Evolutionary conservation across 2,888 invertebrate genomes (phyloP).

Genomic region (Trisateles emortualis): DNA sequence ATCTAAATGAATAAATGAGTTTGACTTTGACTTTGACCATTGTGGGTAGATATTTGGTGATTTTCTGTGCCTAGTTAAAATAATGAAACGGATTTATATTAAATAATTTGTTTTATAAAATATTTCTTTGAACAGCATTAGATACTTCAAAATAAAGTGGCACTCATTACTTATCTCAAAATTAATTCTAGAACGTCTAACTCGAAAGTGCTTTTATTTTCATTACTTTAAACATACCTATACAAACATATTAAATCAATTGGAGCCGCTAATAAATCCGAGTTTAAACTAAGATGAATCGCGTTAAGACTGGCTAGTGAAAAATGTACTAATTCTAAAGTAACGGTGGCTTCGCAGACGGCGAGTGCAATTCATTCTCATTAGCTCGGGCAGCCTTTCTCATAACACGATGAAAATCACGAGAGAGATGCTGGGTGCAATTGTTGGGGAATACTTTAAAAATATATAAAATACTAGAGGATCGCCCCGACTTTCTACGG

Average conservation of each 20-base stretch:
- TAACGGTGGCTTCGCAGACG: conserved; percentile 62
- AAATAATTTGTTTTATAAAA: too few relatives aligned
- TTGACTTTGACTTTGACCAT: too few relatives aligned
- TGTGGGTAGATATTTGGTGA: too few relatives aligned
- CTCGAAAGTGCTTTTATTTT: not conserved
- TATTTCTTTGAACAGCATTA: too few relatives aligned
- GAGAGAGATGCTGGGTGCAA: conserved; percentile 39
- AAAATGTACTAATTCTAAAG: conserved; percentile 80
- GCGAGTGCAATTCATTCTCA: conserved; percentile 80
- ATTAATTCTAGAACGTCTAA: too few relatives aligned
- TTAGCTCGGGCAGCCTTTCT: conserved; percentile 73
- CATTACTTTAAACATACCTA: not conserved
- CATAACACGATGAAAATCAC: conserved; percentile 70
- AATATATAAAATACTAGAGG: too few relatives aligned
- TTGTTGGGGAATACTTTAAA: conserved; percentile 20
- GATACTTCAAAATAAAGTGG: too few relatives aligned
- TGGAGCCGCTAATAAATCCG: conserved; percentile 64
- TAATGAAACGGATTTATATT: not conserved
- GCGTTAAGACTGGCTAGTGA: conserved; percentile 69
- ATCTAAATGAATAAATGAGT: too few relatives aligned
- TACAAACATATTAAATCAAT: conserved; percentile 57
- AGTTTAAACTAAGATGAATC: conserved; percentile 74
- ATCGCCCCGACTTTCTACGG: too few relatives aligned
- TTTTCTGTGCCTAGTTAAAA: too few relatives aligned
- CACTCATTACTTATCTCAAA: too few relatives aligned